Conservation (phyloP, 2,888 invertebrate genomes). For the Megastigmus dorsalis region DNA sequence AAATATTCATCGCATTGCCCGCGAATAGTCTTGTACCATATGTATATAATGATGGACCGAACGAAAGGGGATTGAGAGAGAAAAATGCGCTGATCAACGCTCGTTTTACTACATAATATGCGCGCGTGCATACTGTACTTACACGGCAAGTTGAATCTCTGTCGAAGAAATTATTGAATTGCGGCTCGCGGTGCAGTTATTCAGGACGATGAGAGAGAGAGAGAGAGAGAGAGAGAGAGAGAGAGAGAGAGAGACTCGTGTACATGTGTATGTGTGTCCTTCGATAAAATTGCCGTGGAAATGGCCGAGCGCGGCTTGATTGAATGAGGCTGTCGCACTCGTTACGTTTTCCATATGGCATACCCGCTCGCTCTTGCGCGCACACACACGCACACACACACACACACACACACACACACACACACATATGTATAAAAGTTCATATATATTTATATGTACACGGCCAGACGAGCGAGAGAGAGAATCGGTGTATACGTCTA, state of each 20-base stretch:
- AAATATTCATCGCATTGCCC: background rate
- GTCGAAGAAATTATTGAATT: conserved; percentile 47
- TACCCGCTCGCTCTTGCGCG: too few relatives aligned
- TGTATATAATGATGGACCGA: background rate
- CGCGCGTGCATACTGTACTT: background rate
- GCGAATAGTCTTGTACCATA: background rate
- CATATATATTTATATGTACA: too few relatives aligned
- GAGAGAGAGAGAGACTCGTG: too few relatives aligned
- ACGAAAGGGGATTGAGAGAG: too few relatives aligned
- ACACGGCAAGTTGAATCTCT: background rate
- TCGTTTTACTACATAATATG: background rate
- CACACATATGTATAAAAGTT: too few relatives aligned
- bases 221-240: too few relatives aligned
- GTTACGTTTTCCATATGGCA: conserved; percentile 4
- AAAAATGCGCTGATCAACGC: background rate
- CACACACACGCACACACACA: too few relatives aligned
- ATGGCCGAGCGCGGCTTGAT: conserved; percentile 51
- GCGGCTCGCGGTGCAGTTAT: conserved; percentile 42
- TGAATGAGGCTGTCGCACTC: conserved; percentile 41
- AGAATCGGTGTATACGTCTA: background rate
- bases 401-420: too few relatives aligned
- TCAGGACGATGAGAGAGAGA: conserved; percentile 54
- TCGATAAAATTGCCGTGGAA: conserved; percentile 56
- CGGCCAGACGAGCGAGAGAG: background rate
- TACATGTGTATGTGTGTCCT: too few relatives aligned